Conservation (phyloP, 2,113 vertebrate genomes). For the Callorhinus ursinus region DNA sequence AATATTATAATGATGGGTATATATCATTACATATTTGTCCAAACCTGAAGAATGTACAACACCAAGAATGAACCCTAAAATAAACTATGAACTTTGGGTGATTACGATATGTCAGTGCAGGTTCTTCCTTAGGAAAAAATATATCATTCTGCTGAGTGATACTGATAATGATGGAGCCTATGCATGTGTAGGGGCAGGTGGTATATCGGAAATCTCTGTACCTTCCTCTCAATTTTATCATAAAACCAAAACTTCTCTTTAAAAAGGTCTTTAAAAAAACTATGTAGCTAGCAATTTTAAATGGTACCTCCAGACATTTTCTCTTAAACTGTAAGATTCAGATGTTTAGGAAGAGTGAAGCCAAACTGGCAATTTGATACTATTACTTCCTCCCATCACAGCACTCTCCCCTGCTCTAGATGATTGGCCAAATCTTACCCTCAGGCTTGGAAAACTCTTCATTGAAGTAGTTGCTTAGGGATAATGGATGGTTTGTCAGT, state of each 20-base stretch:
- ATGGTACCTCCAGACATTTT: neutral
- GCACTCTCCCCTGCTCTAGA: neutral
- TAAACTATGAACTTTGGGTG: neutral
- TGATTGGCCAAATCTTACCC: neutral
- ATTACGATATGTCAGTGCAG: neutral
- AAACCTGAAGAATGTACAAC: neutral
- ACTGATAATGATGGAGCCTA: neutral
- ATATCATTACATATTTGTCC: neutral
- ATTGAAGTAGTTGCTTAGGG: neutral
- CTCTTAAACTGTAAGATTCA: neutral
- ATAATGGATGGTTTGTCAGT: neutral
- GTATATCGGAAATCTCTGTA: neutral
- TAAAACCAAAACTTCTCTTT: neutral
- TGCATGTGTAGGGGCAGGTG: too few relatives aligned
- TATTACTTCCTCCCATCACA: neutral
- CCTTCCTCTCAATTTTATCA: neutral
- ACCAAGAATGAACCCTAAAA: neutral
- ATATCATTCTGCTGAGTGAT: neutral
- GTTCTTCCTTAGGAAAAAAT: neutral
- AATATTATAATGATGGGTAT: neutral
- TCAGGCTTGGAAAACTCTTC: neutral
- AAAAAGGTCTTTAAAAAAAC: neutral
- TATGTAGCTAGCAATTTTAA: neutral
- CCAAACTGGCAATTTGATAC: neutral
- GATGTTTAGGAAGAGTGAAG: neutral